Evolutionary conservation across 2,888 invertebrate genomes (phyloP), one percentile per base, ranked within the genome.

Genomic region (Dryomyza anilis): DNA sequence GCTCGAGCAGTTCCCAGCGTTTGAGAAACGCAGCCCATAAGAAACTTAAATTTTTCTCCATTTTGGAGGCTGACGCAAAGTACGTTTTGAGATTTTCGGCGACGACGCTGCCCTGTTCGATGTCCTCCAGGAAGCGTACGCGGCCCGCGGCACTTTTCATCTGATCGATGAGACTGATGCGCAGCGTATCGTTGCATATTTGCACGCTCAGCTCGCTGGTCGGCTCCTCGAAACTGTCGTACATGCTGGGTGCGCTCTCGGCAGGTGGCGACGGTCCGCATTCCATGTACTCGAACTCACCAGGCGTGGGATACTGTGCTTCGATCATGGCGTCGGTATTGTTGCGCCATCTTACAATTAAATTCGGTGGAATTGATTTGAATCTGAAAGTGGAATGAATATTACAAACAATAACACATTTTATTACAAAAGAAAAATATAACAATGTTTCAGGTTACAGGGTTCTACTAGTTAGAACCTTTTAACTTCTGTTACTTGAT

Each of bases 261-360:
- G 91, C 89, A 30, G 92, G 92, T 8, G 92, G 92, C 19, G 92
- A 91, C 43, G 90, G 90, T 64, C 92, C 92, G 74, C 90, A 91
- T 80, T 91, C 91, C 86, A 92, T 90, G 82, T 90, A 91, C 82
- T 90, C 89, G 81, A 89, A 89, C 82, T 89, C 89, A 70, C 82
- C 82, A 65, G 81, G 73, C 74, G 89, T 87, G 68, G 90, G 89
- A 78, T 86, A 88, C 78, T 89, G 89, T 69, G 89, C 87, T 78
- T 90, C 90, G 73, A 89, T 85, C 81, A 88, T 83, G 69, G 84
- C 81, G 73, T 84, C 81, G 60, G 83, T 80, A 76, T 87, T 87
- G 57, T 87, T 84, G 19, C 88, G 87, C 79, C 87, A 86, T 75
- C 88, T 86, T 74, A 88, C 87, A 82, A 83, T 83, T 68, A 82